phyloP scores from a whole-genome alignment of 2,888 invertebrate genomes.

The Augochlorella aurata region DNA sequence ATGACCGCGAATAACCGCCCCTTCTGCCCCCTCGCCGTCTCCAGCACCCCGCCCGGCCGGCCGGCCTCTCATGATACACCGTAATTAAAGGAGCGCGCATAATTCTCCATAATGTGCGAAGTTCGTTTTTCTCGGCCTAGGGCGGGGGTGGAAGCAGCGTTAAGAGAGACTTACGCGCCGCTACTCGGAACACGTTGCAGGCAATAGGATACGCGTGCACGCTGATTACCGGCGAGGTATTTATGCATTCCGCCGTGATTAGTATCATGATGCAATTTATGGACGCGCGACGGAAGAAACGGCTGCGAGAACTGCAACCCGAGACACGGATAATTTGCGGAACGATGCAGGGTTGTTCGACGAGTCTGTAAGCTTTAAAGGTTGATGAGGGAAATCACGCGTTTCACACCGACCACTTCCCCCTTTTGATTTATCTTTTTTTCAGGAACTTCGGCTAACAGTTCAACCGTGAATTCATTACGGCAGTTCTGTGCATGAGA shows the following conservation, averaged over 20 bases:
- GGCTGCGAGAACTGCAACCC: slow-evolving; percentile 2
- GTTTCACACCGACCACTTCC: background rate
- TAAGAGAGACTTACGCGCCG: slow-evolving; percentile 41
- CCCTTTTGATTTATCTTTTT: slow-evolving; percentile 1
- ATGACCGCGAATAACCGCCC: slow-evolving; percentile 23
- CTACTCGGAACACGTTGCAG: background rate
- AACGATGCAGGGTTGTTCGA: slow-evolving; percentile 29
- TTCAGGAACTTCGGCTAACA: background rate
- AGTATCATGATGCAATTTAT: slow-evolving; percentile 58
- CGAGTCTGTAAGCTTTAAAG: background rate
- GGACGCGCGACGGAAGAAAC: slow-evolving; percentile 19
- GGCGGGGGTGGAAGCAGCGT: slow-evolving; percentile 8
- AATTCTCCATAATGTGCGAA: slow-evolving; percentile 48
- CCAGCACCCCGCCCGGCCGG: background rate
- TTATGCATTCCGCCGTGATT: slow-evolving; percentile 56
- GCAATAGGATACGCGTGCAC: slow-evolving; percentile 27
- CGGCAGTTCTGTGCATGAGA: background rate
- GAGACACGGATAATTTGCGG: slow-evolving; percentile 49
- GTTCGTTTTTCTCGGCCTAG: slow-evolving; percentile 42
- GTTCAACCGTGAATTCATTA: background rate
- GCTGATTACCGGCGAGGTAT: slow-evolving; percentile 44
- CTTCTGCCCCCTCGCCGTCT: background rate
- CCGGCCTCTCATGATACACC: slow-evolving; percentile 31
- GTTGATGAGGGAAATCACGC: background rate
- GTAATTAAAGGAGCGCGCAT: slow-evolving; percentile 46